Evolutionary conservation across 1,140 invertebrate genomes (phyloP), one percentile per base, ranked within the genome.

Genomic region (Drosophila suzukii): DNA sequence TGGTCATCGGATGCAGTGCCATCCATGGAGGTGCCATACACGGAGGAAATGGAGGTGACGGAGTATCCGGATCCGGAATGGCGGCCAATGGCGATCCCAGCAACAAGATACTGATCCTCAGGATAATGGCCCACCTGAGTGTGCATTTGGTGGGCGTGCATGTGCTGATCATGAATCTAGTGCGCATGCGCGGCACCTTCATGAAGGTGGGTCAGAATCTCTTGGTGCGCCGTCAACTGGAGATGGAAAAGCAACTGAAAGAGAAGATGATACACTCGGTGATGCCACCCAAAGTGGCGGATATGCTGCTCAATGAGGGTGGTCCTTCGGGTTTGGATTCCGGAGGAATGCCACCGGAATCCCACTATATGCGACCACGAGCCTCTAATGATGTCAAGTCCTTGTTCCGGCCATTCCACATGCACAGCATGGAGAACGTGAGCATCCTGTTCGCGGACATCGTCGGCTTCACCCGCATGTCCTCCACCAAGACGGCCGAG

Each of bases 371-470:
- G 75, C 75, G 84, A 0, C 94, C 94, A 4, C 93, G 94, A 3
- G 93, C 94, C 30, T 94, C 94, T n/a, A 94, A 94, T 13, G 96
- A 97, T 82, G 95, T 97, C 7, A 95, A 96, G 67, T 96, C 96
- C 2, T 93, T 98, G 15, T 98, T 98, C 90, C 94, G 97, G 56
- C 97, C 97, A 3, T 98, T 98, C 83, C 91, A 92, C 49, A 99
- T 99, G 97, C 96, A 97, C 91, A 96, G 96, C 39, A 98, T 99
- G 97, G 95, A 98, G 63, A 97, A 98, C 92, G 98, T 99, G 20
- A 98, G 97, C 92, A 99, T 99, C 81, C 92, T 99, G n/a, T 99
- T 99, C 92, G 98, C 98, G 34, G 98, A 99, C 92, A 99, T 99
- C 89, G 98, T 99, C 17, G 98, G 98, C 6, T 99, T 99, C 92